Percentiles rank a stretch among this genome's conserved stretches.
phyloP scores from a whole-genome alignment of 2,113 vertebrate species.

The Ramphastos sulfuratus region DNA sequence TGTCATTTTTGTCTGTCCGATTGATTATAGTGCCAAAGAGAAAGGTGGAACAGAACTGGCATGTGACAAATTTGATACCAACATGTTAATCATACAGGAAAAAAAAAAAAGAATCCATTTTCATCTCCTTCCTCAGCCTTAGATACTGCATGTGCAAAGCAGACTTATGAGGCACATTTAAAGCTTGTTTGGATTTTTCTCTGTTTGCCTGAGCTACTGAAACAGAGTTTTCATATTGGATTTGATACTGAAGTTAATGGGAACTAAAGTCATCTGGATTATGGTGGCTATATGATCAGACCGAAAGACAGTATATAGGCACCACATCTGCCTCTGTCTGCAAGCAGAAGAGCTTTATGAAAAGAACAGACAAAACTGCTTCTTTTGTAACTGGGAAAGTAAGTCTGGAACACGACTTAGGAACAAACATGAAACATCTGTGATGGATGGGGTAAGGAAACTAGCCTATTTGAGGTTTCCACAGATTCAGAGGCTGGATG shows the following conservation, averaged over 20 bases:
- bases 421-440: background rate
- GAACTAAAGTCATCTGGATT: background rate
- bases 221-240: background rate
- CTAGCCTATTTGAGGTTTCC: background rate
- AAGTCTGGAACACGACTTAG: background rate
- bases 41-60: slow-evolving; percentile 55
- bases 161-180: background rate
- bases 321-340: background rate
- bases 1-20: slow-evolving; percentile 51
- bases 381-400: background rate
- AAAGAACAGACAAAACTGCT: background rate
- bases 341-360: background rate
- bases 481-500: background rate
- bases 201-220: background rate
- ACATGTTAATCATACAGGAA: slow-evolving; percentile 13
- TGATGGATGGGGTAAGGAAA: background rate
- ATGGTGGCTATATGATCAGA: background rate
- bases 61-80: slow-evolving; percentile 14
- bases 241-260: background rate
- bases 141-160: background rate
- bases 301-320: background rate
- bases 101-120: background rate
- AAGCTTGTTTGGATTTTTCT: background rate
- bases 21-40: slow-evolving; percentile 51
- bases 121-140: background rate